These are phyloP conservation scores for Leuctra nigra DNA, from an alignment of 2,888 invertebrate species.

Conservation along the genomic window DNA sequence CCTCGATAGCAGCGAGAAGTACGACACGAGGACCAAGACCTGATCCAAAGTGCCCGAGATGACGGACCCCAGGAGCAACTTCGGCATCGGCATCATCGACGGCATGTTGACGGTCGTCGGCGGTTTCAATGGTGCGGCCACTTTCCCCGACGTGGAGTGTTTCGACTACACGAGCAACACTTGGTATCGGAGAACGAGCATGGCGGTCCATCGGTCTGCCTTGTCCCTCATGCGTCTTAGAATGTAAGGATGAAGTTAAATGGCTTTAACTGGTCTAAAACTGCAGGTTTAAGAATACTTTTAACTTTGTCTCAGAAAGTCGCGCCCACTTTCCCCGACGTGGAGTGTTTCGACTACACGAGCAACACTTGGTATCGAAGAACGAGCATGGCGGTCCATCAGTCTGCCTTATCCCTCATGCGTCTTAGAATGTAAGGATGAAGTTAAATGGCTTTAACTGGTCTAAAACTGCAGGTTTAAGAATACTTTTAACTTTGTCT, in stretches of 20 bases:
- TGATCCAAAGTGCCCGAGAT: background rate
- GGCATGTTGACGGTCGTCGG: background rate
- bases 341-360: background rate
- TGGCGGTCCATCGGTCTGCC: background rate
- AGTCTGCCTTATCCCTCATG: background rate
- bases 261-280: too few relatives aligned
- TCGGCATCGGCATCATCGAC: background rate
- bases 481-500: too few relatives aligned
- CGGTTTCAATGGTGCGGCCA: background rate
- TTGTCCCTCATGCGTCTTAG: too few relatives aligned
- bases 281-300: too few relatives aligned
- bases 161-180: background rate
- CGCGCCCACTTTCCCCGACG: background rate
- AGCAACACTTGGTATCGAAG: background rate
- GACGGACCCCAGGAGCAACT: background rate
- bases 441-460: too few relatives aligned
- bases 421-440: too few relatives aligned
- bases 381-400: background rate
- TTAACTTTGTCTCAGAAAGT: too few relatives aligned
- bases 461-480: too few relatives aligned
- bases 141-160: background rate
- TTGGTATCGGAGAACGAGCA: background rate
- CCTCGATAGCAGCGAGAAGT: slow-evolving; percentile 84
- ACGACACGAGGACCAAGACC: slow-evolving; percentile 33
- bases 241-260: too few relatives aligned